phyloP scores from a whole-genome alignment of 2,888 invertebrate species.

The Mythimna impura region DNA sequence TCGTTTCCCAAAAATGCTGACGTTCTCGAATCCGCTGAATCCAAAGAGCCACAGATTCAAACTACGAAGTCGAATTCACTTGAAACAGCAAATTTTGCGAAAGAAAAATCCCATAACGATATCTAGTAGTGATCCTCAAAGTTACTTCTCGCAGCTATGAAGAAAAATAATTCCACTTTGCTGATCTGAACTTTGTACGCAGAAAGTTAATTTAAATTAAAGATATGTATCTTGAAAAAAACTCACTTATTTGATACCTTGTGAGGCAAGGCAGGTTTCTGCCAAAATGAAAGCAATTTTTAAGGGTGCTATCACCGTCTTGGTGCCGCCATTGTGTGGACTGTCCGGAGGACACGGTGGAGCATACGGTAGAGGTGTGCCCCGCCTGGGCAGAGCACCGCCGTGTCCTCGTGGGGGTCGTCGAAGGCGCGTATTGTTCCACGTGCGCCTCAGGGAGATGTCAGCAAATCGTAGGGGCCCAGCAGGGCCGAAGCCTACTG shows the following conservation, averaged over 20 bases:
- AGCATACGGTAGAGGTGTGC: no score
- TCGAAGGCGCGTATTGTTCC: no score
- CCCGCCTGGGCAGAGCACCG: no score
- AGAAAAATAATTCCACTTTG: conserved; percentile 18
- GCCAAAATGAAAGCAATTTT: neutral
- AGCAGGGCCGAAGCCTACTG: no score
- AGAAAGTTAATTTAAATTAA: conserved; percentile 1
- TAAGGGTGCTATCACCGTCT: neutral
- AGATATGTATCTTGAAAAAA: neutral
- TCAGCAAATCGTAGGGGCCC: no score
- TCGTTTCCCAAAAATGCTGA: conserved; percentile 19
- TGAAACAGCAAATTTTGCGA: conserved; percentile 12
- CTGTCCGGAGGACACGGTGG: no score
- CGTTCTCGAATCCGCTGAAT: conserved; percentile 17
- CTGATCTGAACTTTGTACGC: conserved; percentile 16
- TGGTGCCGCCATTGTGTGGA: no score
- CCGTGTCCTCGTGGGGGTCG: no score
- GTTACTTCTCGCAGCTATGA: conserved; percentile 6
- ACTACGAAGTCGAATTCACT: conserved; percentile 8
- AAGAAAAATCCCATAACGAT: conserved; percentile 25
- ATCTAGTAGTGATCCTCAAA: conserved; percentile 17
- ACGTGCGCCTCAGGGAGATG: no score
- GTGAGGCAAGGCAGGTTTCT: neutral
- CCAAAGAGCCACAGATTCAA: conserved; percentile 17
- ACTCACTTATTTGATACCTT: neutral